Base-by-base conservation (phyloP, 2,888 invertebrate genomes). In the Polymixis flavicincta region DNA sequence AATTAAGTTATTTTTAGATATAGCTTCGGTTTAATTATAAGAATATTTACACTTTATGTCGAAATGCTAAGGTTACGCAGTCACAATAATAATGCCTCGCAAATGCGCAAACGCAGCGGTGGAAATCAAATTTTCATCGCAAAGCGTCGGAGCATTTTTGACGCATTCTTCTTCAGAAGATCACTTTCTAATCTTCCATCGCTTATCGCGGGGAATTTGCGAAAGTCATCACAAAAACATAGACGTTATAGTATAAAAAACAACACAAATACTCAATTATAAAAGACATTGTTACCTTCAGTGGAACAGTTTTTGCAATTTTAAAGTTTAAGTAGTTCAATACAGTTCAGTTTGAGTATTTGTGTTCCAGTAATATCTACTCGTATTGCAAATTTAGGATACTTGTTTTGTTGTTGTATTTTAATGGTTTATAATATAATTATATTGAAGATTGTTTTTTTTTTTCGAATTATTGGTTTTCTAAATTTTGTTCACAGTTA, bases 331-430 rank as follows among this genome's bases (percentile, higher is more conserved):
- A 85, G 86, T 89, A 89, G 87, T 90, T 83, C 83, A 88, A 88
- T 89, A 90, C 89, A 87, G 84, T 86, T 85, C 83, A 83, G 72
- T 88, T 92, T 96, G 96, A 96, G 96, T 96, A 96, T 96, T 96
- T 96, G 96, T 96, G 94, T 96, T 96, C 85, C 88, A 89, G 85
- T 90, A 90, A 89, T 90, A 84, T 52, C 67, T 83, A 91, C 88
- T 89, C 90, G 87, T 91, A 91, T 87, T 89, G 90, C 90, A 90
- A 89, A 85, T 83, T 90, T 92, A 92, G 92, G 90, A 91, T 93
- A 94, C 93, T 94, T 94, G 95, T 96, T 95, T 95, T 95, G 95
- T 96, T 96, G 94, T 96, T 96, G 93, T 94, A 96, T 94, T 95
- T 94, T 94, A 94, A 95, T 95, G 94, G 95, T 95, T 95, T 95